Base-by-base conservation (phyloP, 2,797 vertebrate genomes). In the Cyprinodon diabolis region DNA sequence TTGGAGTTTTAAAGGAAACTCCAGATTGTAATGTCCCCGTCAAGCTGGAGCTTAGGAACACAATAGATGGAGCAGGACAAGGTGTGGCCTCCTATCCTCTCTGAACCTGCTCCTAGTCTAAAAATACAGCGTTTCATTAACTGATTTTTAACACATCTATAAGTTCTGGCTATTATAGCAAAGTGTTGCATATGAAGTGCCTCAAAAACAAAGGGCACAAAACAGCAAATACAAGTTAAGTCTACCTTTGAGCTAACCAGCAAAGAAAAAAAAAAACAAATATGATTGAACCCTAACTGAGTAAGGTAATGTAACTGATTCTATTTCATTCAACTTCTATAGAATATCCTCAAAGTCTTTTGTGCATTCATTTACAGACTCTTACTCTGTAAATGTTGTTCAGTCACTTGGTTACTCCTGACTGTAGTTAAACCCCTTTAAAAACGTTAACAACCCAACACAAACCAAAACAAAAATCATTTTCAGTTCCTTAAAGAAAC, bases 1-100 rank as follows among this genome's bases (percentile, higher is more conserved):
- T 76, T n/a, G 45, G 37, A 60, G 4, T 76, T 57, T 72, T 11
- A 43, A 17, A 82, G 85, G 80, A 86, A 85, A 76, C 58, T 52
- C 17, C 40, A 23, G 21, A 73, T 69, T 79, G 72, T 40, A 74
- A 30, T 37, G 3, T 66, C 12, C 30, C 13, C 43, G 82, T 52
- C 30, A 14, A 77, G 67, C 35, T 9, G 14, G 0, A 17, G 68
- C 40, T 71, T 12, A 56, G 62, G 19, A 80, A 84, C 73, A 82
- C 74, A 84, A 76, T 25, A 56, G 48, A 2, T 43, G 47, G 1
- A 7, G 23, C 14, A 51, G 65, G 49, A 69, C 15, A 60, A 63
- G 47, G 68, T 68, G 72, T 60, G 71, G 60, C 48, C 49, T 66
- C 11, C 11, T n/a, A 60, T 13, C 37, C 76, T 66, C 35, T 69